Evolutionary conservation across 2,113 vertebrate genomes (phyloP).

Genomic region (Stigmatopora argus): DNA sequence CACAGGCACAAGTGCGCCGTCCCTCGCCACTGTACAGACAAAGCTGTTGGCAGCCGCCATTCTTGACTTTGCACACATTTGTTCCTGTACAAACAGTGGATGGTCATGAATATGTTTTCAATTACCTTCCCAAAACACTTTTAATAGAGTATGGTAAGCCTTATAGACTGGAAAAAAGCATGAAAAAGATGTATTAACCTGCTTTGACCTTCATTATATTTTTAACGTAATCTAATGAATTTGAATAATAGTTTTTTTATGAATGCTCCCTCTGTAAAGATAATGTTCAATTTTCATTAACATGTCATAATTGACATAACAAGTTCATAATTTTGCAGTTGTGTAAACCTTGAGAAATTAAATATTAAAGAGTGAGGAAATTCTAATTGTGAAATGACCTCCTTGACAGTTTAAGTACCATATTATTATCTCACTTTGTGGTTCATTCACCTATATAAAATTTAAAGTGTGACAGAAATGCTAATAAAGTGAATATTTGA

Average conservation of each 20-base stretch:
- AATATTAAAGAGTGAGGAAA: neutral
- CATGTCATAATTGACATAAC: neutral
- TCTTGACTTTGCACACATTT: conserved; percentile 85
- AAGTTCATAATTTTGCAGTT: neutral
- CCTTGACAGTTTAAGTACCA: neutral
- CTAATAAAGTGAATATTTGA: too few species aligned
- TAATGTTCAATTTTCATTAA: neutral
- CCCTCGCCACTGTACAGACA: conserved; percentile 82
- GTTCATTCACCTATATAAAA: neutral
- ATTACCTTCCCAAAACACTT: neutral
- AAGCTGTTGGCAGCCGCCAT: conserved; percentile 89
- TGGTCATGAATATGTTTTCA: neutral
- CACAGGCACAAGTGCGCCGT: conserved; percentile 83
- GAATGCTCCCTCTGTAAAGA: neutral
- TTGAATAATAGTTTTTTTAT: neutral
- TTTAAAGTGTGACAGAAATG: neutral
- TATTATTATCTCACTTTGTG: too few species aligned
- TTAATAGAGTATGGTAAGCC: neutral
- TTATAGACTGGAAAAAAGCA: too few species aligned
- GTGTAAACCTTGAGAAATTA: neutral
- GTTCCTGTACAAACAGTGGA: conserved; percentile 73
- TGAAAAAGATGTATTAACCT: too few species aligned
- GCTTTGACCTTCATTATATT: too few species aligned
- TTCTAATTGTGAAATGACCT: neutral
- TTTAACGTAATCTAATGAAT: neutral